Conservation (phyloP, 2,113 vertebrate species). For the human region DNA sequence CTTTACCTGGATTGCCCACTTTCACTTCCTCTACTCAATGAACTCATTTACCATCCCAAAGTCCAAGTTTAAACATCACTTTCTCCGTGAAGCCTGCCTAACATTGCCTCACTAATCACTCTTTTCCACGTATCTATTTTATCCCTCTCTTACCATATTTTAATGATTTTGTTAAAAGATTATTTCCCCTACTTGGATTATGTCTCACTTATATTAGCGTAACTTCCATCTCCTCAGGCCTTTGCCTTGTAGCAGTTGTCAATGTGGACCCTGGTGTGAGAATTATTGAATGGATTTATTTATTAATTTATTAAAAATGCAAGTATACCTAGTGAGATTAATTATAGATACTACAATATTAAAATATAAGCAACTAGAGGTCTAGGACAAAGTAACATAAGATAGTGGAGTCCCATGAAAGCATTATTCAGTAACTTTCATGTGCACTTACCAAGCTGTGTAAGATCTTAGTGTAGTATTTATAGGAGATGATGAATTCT, state of each 20-base stretch:
- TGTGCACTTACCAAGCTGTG: neutral
- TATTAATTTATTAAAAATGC: conserved; percentile 22
- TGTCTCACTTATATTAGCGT: neutral
- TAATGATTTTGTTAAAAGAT: neutral
- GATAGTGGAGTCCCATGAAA: neutral
- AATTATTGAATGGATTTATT: neutral
- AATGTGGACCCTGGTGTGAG: neutral
- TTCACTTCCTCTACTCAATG: neutral
- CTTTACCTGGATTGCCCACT: neutral
- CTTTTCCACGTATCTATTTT: neutral
- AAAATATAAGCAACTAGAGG: neutral
- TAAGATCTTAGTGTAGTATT: neutral
- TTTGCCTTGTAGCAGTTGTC: neutral
- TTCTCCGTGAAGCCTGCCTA: neutral
- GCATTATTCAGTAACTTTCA: neutral
- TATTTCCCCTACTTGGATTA: neutral
- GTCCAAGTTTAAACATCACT: neutral
- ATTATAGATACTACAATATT: neutral
- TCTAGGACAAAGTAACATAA: neutral
- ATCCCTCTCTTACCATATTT: neutral
- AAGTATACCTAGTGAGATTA: neutral
- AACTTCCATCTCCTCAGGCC: neutral
- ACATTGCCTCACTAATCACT: neutral
- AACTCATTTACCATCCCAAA: neutral
- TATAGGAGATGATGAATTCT: neutral